Evolutionary conservation across 1,140 invertebrate genomes (phyloP).

Genomic region (Fopius arisanus): DNA sequence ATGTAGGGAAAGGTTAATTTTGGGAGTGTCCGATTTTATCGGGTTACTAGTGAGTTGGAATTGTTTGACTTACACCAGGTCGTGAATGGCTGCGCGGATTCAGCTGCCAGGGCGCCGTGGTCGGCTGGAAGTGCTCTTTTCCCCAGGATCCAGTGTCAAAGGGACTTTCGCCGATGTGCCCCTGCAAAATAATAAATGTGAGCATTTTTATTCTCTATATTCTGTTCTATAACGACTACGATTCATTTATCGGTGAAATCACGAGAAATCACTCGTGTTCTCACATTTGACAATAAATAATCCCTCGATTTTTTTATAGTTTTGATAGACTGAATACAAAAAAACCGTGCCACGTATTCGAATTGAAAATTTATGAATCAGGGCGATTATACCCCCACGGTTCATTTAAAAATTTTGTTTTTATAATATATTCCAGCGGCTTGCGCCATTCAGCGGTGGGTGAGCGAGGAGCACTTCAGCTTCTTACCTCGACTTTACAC

Average conservation of each 20-base stretch:
- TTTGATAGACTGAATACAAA: not conserved
- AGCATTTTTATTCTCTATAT: not conserved
- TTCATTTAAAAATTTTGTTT: constrained; percentile 42
- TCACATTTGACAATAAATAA: too few relatives aligned
- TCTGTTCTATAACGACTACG: too few relatives aligned
- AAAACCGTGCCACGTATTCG: constrained; percentile 14
- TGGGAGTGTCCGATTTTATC: not conserved
- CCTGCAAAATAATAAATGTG: constrained; percentile 45
- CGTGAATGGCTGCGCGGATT: constrained; percentile 60
- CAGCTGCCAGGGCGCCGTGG: constrained; percentile 61
- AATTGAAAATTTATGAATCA: constrained; percentile 29
- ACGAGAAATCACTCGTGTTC: too few relatives aligned
- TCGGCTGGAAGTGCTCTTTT: constrained; percentile 62
- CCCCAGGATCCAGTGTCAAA: constrained; percentile 64
- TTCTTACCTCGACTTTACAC: constrained; percentile 53
- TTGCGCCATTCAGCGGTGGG: not conserved
- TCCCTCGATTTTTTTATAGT: not conserved
- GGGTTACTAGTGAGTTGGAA: not conserved
- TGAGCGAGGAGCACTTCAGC: constrained; percentile 23
- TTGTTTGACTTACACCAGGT: constrained; percentile 53
- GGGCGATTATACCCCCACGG: constrained; percentile 23
- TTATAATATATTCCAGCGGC: constrained; percentile 49
- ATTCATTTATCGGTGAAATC: not conserved
- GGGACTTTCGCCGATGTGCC: constrained; percentile 63
- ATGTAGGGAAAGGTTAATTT: too few relatives aligned